Conservation (phyloP, 2,797 vertebrate species). For the Scomberomorus guttatus region DNA sequence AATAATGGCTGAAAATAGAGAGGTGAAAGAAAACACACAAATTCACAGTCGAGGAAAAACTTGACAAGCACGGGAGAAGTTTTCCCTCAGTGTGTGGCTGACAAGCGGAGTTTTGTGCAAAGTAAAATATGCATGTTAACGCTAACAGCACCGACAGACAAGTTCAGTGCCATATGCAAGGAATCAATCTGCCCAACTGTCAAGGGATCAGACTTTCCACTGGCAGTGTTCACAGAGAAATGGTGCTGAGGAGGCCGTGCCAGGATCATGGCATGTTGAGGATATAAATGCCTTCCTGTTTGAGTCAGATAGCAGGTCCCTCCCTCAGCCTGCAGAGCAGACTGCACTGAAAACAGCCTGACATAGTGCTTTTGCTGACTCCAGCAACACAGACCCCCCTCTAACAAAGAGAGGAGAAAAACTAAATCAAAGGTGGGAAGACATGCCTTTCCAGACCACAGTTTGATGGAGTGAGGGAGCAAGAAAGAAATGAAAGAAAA, state of each 20-base stretch:
- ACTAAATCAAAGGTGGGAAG: slow-evolving; percentile 70
- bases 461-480: slow-evolving; percentile 58
- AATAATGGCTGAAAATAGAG: slow-evolving; percentile 7
- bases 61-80: not conserved
- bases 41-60: slow-evolving; percentile 16
- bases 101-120: slow-evolving; percentile 48
- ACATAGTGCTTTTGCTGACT: slow-evolving; percentile 74
- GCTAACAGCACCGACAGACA: slow-evolving; percentile 44
- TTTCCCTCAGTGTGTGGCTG: slow-evolving; percentile 4
- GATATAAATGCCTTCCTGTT: slow-evolving; percentile 83
- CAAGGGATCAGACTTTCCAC: slow-evolving; percentile 77
- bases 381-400: slow-evolving; percentile 49
- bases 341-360: slow-evolving; percentile 54
- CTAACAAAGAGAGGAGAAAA: slow-evolving; percentile 48
- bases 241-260: slow-evolving; percentile 36
- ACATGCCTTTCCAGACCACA: slow-evolving; percentile 52
- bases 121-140: slow-evolving; percentile 54
- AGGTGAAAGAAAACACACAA: slow-evolving; percentile 24
- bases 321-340: slow-evolving; percentile 47
- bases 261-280: slow-evolving; percentile 74
- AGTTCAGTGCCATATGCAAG: slow-evolving; percentile 61
- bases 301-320: slow-evolving; percentile 74
- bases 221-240: slow-evolving; percentile 58
- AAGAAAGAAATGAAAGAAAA: slow-evolving; percentile 31
- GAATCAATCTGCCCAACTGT: slow-evolving; percentile 71